Percentiles rank a stretch among this genome's conserved stretches.
These are phyloP conservation scores for Okapia johnstoni DNA, from an alignment of 2,113 vertebrate species.

Conservation along the genomic window DNA sequence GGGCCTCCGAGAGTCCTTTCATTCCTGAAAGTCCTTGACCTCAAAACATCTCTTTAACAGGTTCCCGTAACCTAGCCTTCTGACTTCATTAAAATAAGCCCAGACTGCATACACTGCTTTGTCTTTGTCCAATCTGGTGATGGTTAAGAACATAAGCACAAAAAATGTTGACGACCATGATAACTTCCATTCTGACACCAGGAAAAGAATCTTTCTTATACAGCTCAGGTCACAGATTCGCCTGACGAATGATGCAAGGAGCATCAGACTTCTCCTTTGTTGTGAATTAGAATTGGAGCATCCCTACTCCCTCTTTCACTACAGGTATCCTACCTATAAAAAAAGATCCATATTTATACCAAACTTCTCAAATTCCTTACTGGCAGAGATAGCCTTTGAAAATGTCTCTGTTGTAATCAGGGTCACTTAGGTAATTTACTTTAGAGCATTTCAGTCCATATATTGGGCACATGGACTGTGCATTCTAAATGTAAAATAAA, in stretches of 20 bases:
- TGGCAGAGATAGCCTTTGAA: background rate
- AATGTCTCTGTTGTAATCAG: background rate
- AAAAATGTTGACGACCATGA: background rate
- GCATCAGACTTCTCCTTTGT: background rate
- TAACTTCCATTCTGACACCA: background rate
- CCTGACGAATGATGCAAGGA: background rate
- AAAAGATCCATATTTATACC: background rate
- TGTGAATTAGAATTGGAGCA: background rate
- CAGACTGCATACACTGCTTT: background rate
- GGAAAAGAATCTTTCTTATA: background rate
- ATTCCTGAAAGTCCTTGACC: background rate
- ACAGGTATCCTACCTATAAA: background rate
- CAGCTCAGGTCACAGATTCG: background rate
- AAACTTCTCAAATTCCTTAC: background rate
- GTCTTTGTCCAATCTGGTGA: background rate
- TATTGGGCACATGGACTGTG: background rate
- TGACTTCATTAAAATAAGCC: constrained; percentile 23
- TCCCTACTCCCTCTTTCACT: background rate
- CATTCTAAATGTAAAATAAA: background rate
- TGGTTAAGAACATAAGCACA: background rate
- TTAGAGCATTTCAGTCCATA: background rate
- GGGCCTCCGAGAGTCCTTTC: background rate
- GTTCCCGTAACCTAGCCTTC: background rate
- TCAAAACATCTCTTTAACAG: constrained; percentile 15
- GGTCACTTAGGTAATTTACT: background rate